A percentile compares a stretch with the other conserved stretches of the same genome.
phyloP scores from a whole-genome alignment of 2,113 vertebrate genomes.

The Pampusana beccarii region DNA sequence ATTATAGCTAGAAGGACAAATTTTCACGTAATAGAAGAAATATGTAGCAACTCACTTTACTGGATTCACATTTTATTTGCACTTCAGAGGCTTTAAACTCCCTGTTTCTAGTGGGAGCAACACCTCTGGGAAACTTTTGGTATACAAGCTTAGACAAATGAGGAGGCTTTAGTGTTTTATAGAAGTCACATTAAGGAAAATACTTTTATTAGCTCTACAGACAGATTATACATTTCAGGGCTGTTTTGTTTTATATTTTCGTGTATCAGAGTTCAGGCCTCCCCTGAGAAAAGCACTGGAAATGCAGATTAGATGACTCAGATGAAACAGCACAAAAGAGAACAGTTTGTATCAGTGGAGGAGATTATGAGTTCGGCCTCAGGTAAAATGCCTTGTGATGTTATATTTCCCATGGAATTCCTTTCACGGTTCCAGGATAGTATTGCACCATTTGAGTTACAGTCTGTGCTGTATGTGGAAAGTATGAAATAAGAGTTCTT shows the following conservation, averaged over 20 bases:
- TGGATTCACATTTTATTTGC: slow-evolving; percentile 13
- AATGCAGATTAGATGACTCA: background rate
- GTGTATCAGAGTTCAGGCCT: background rate
- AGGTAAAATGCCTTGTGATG: slow-evolving; percentile 49
- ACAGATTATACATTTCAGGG: background rate
- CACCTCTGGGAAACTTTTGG: background rate
- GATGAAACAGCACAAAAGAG: background rate
- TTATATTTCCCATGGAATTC: slow-evolving; percentile 45
- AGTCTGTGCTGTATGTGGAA: background rate
- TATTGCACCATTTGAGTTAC: background rate
- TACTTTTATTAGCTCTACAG: background rate
- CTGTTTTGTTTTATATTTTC: background rate
- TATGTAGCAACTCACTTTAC: background rate
- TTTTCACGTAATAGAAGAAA: slow-evolving; percentile 15
- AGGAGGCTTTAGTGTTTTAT: background rate
- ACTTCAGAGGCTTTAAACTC: slow-evolving; percentile 2
- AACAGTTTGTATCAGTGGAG: background rate
- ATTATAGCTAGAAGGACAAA: background rate
- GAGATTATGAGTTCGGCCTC: background rate
- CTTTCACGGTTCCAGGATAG: slow-evolving; percentile 20
- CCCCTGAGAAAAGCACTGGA: background rate
- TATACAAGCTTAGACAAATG: background rate
- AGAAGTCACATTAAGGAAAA: background rate
- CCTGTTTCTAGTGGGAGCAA: background rate
- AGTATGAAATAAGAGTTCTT: slow-evolving; percentile 24